These are phyloP conservation scores for Scotopteryx bipunctaria DNA, from an alignment of 2,888 invertebrate genomes.

Conservation along the genomic window DNA sequence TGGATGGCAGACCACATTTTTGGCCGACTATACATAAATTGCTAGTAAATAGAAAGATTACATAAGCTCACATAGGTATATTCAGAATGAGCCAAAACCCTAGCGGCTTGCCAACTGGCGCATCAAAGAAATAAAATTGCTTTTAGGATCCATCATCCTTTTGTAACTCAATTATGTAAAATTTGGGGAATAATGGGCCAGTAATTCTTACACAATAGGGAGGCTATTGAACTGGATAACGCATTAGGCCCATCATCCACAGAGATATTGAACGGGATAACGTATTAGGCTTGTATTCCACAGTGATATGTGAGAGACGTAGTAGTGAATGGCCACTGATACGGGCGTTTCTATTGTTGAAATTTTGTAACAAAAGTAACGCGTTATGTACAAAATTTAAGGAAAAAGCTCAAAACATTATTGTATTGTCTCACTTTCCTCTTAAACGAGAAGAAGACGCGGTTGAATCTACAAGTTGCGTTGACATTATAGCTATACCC, in stretches of 20 bases:
- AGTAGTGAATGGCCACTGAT: neutral
- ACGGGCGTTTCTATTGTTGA: too few relatives aligned
- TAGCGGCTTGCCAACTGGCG: conserved; percentile 59
- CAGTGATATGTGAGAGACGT: too few relatives aligned
- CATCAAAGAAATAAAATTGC: conserved; percentile 47
- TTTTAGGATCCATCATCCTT: neutral
- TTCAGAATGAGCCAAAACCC: neutral
- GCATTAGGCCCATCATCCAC: conserved; percentile 2
- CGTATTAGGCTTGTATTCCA: too few relatives aligned
- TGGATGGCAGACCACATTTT: too few relatives aligned
- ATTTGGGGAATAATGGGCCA: neutral
- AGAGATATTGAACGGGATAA: neutral
- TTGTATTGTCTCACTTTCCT: too few relatives aligned
- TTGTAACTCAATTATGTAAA: conserved; percentile 5
- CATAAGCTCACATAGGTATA: too few relatives aligned
- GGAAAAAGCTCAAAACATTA: too few relatives aligned
- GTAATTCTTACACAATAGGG: conserved; percentile 4
- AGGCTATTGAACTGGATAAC: conserved; percentile 17
- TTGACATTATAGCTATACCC: conserved; percentile 7
- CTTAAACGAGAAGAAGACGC: neutral
- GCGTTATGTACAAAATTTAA: too few relatives aligned
- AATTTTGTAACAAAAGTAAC: neutral
- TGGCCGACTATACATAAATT: too few relatives aligned
- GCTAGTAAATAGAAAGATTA: too few relatives aligned
- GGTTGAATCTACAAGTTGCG: conserved; percentile 31